Percentiles rank a stretch among this genome's conserved stretches.
Evolutionary conservation across 2,113 vertebrate genomes (phyloP).

Genomic region (Hippoglossus stenolepis): DNA sequence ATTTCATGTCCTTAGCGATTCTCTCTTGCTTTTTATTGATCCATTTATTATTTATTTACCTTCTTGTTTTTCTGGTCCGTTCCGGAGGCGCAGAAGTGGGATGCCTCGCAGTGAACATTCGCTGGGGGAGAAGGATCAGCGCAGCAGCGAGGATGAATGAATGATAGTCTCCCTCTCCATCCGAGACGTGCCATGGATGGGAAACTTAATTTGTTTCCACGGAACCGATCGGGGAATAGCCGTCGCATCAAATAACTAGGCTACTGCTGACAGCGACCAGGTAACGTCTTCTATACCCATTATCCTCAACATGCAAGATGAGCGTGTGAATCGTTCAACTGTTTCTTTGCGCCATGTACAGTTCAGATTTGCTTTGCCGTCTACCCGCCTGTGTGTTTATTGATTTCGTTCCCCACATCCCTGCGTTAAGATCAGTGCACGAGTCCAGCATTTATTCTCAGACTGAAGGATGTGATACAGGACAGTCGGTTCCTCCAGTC

Average conservation of each 20-base stretch:
- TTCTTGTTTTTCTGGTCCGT: slow-evolving; percentile 27
- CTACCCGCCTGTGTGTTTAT: slow-evolving; percentile 3
- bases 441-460: slow-evolving; percentile 1
- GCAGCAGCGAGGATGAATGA: slow-evolving; percentile 75
- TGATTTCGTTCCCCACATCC: neutral
- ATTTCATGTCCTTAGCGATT: slow-evolving; percentile 52
- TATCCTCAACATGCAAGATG: slow-evolving; percentile 1
- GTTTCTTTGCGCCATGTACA: slow-evolving; percentile 43
- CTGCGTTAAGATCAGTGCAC: neutral
- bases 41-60: slow-evolving; percentile 21
- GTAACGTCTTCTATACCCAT: slow-evolving; percentile 61
- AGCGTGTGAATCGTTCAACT: neutral
- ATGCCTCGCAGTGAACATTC: slow-evolving; percentile 74
- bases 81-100: slow-evolving; percentile 69
- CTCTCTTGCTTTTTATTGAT: slow-evolving; percentile 27
- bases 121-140: slow-evolving; percentile 70
- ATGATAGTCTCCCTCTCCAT: slow-evolving; percentile 76
- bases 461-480: neutral
- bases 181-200: slow-evolving; percentile 86
- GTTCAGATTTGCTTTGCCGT: slow-evolving; percentile 27
- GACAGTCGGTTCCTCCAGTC: neutral
- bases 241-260: slow-evolving; percentile 79
- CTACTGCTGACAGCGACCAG: slow-evolving; percentile 85
- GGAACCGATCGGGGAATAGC: slow-evolving; percentile 82
- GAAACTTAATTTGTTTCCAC: slow-evolving; percentile 85